Percentiles rank a stretch among this genome's conserved stretches.
Evolutionary conservation across 37 sponge, comb jelly and placozoan genomes (phyloP).

Genomic region (Beroe ovata): DNA sequence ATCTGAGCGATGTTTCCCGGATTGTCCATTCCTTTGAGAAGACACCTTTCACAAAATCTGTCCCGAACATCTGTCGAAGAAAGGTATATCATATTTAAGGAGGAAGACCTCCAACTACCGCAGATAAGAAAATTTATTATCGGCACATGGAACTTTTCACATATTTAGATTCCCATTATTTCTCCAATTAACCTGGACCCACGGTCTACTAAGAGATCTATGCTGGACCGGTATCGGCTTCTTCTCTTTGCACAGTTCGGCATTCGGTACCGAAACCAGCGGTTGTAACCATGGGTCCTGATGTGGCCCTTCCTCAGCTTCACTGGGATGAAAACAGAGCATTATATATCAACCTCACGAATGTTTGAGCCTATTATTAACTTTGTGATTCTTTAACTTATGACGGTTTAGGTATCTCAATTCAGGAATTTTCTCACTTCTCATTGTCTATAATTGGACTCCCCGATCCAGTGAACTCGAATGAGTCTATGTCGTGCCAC

Average conservation of each 20-base stretch:
- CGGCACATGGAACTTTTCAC: too few relatives aligned
- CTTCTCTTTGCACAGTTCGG: slow-evolving; percentile 27
- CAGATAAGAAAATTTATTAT: too few relatives aligned
- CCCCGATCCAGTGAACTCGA: slow-evolving; percentile 46
- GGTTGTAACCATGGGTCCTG: slow-evolving; percentile 64
- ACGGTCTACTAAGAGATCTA: background rate
- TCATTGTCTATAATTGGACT: background rate
- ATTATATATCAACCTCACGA: too few relatives aligned
- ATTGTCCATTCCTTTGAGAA: slow-evolving; percentile 68
- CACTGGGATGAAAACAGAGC: too few relatives aligned
- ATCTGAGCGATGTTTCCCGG: slow-evolving; percentile 38
- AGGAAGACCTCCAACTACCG: too few relatives aligned
- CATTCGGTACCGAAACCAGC: background rate
- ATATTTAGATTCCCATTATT: too few relatives aligned
- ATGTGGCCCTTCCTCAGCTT: background rate
- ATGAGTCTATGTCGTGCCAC: slow-evolving; percentile 63
- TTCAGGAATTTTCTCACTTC: background rate
- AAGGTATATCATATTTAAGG: too few relatives aligned
- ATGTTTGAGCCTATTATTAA: too few relatives aligned
- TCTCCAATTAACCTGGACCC: slow-evolving; percentile 57
- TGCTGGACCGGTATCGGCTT: slow-evolving; percentile 31
- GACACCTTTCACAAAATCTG: slow-evolving; percentile 20
- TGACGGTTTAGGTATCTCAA: too few relatives aligned
- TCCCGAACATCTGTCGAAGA: slow-evolving; percentile 62
- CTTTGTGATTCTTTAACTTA: too few relatives aligned